Evolutionary conservation across 1,140 invertebrate species (phyloP).

Genomic region (Alviniconcha marisindica): DNA sequence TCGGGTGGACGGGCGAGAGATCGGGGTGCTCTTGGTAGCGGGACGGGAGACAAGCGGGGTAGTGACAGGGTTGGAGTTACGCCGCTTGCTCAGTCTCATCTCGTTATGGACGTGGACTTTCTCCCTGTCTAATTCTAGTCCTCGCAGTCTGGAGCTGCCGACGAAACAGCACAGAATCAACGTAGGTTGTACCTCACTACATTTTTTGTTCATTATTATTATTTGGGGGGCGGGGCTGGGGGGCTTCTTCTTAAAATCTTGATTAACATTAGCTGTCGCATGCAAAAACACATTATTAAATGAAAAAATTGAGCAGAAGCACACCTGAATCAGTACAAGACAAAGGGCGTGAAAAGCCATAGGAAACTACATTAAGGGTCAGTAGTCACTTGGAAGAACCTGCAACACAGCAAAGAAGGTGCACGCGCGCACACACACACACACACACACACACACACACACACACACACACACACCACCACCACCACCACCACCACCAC

Average conservation of each 20-base stretch:
- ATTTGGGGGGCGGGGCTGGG: background rate
- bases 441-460: background rate
- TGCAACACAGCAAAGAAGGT: too few relatives aligned
- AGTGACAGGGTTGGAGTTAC: conserved; percentile 9
- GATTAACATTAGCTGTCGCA: background rate
- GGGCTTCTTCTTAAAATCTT: too few relatives aligned
- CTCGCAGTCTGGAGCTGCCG: conserved; percentile 50
- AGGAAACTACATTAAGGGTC: too few relatives aligned
- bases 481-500: background rate
- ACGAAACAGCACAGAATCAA: background rate
- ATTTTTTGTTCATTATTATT: too few relatives aligned
- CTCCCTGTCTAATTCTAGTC: conserved; percentile 58
- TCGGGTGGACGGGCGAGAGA: background rate
- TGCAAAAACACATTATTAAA: background rate
- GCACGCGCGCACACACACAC: background rate
- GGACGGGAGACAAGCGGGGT: conserved; percentile 17
- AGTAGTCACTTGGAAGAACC: too few relatives aligned
- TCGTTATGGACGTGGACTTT: conserved; percentile 58
- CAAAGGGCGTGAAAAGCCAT: too few relatives aligned
- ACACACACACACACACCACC: too few relatives aligned
- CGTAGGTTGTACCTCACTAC: too few relatives aligned
- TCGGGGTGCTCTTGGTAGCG: background rate
- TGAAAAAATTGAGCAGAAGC: background rate
- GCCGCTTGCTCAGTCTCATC: conserved; percentile 51
- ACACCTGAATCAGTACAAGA: background rate